phyloP scores from a whole-genome alignment of 2,888 invertebrate genomes.

The Falcaria lacertinaria region DNA sequence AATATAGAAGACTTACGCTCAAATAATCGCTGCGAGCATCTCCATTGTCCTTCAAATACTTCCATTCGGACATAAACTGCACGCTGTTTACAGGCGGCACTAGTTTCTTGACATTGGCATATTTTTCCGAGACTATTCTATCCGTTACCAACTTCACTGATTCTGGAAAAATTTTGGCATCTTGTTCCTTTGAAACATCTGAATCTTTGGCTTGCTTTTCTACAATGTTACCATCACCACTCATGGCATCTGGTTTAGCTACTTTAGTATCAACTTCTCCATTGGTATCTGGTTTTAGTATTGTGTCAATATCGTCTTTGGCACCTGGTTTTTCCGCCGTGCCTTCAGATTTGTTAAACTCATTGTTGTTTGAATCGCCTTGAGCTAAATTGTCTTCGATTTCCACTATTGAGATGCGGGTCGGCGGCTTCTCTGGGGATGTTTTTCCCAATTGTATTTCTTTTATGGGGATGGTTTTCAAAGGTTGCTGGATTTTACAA shows the following conservation, averaged over 20 bases:
- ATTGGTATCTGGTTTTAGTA: conserved; percentile 3
- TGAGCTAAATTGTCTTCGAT: conserved; percentile 34
- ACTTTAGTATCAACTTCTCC: neutral
- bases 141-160: conserved; percentile 44
- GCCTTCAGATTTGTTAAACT: conserved; percentile 26
- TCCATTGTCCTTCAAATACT: conserved; percentile 67
- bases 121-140: conserved; percentile 29
- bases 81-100: conserved; percentile 81
- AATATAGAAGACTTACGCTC: conserved; percentile 62
- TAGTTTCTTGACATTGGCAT: conserved; percentile 20
- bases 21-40: conserved; percentile 80
- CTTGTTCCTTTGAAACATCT: conserved; percentile 14
- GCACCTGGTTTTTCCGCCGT: conserved; percentile 10
- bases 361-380: conserved; percentile 47
- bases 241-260: neutral
- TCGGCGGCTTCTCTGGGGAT: conserved; percentile 41
- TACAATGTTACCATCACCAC: neutral
- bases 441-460: conserved; percentile 59
- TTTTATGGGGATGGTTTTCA: conserved; percentile 73
- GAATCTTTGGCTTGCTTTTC: too few relatives aligned
- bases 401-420: conserved; percentile 50
- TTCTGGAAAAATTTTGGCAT: conserved; percentile 31
- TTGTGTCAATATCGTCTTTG: conserved; percentile 17
- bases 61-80: conserved; percentile 84
- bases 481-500: conserved; percentile 66